phyloP scores from a whole-genome alignment of 2,888 invertebrate genomes.

The Octodonta nipae region DNA sequence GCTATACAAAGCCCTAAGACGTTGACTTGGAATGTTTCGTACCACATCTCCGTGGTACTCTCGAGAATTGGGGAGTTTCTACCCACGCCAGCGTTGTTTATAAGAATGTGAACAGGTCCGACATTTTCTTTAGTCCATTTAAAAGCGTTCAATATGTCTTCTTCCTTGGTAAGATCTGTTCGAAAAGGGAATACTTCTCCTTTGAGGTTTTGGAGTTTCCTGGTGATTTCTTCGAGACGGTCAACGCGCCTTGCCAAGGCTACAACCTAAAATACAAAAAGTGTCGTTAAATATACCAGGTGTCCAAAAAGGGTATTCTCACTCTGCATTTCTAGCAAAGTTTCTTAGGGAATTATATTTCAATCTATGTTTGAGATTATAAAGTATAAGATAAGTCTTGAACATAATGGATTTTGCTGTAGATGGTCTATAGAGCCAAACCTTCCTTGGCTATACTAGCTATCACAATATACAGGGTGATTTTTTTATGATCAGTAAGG shows the following conservation, averaged over 20 bases:
- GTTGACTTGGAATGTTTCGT: slow-evolving; percentile 15
- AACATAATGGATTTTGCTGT: too few relatives aligned
- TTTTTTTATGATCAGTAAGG: too few relatives aligned
- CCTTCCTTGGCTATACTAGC: too few relatives aligned
- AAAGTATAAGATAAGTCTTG: too few relatives aligned
- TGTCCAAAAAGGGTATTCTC: too few relatives aligned
- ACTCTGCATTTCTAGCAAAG: too few relatives aligned
- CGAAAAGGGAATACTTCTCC: slow-evolving; percentile 27
- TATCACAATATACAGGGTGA: too few relatives aligned
- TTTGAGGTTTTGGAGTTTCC: slow-evolving; percentile 12
- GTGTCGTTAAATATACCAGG: too few relatives aligned
- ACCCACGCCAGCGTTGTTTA: slow-evolving; percentile 35
- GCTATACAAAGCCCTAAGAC: slow-evolving; percentile 17
- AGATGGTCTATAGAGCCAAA: too few relatives aligned
- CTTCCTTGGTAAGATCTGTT: slow-evolving; percentile 29
- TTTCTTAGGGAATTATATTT: too few relatives aligned
- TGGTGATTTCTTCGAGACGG: slow-evolving; percentile 14
- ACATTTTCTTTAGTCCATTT: slow-evolving; percentile 26
- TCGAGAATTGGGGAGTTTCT: slow-evolving; percentile 18
- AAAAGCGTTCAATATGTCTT: slow-evolving; percentile 26
- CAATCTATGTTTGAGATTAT: too few relatives aligned
- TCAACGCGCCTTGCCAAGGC: slow-evolving; percentile 19
- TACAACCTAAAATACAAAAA: slow-evolving; percentile 21
- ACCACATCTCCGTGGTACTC: slow-evolving; percentile 17
- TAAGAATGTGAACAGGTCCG: slow-evolving; percentile 28